Conservation (phyloP, 2,888 invertebrate species). For the Ormyrus labotus region DNA sequence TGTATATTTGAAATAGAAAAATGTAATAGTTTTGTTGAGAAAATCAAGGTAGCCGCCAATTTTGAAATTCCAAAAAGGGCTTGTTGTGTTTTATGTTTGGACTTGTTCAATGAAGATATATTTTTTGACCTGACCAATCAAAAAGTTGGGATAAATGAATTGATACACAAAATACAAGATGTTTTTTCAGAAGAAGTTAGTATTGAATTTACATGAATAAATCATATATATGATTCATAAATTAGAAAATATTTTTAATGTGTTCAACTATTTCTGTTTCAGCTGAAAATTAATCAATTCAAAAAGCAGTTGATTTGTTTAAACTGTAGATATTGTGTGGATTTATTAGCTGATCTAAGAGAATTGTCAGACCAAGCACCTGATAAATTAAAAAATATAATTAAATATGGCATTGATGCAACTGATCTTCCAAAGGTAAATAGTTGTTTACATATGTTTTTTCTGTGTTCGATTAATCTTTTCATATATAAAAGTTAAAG, state of each 20-base stretch:
- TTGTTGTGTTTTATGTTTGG: conserved; percentile 62
- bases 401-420: conserved; percentile 58
- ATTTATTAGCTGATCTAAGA: conserved; percentile 69
- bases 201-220: conserved; percentile 6
- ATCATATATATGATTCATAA: not conserved
- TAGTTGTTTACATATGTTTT: not conserved
- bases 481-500: conserved; percentile 18
- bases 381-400: conserved; percentile 58
- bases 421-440: conserved; percentile 67
- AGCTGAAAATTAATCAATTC: conserved; percentile 47
- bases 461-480: not conserved
- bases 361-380: conserved; percentile 60
- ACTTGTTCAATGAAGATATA: conserved; percentile 57
- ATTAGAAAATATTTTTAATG: not conserved
- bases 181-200: conserved; percentile 67
- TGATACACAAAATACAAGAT: conserved; percentile 61
- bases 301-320: conserved; percentile 65
- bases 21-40: conserved; percentile 68
- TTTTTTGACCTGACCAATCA: conserved; percentile 65
- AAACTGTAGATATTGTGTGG: conserved; percentile 69
- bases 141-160: conserved; percentile 59
- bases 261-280: conserved; percentile 34
- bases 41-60: conserved; percentile 59
- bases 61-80: not conserved
- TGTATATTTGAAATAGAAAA: conserved; percentile 71